Percentiles rank a stretch among this genome's conserved stretches.
These are phyloP conservation scores for Drosophila ezoana DNA, from an alignment of 2,888 invertebrate genomes.

Conservation along the genomic window DNA sequence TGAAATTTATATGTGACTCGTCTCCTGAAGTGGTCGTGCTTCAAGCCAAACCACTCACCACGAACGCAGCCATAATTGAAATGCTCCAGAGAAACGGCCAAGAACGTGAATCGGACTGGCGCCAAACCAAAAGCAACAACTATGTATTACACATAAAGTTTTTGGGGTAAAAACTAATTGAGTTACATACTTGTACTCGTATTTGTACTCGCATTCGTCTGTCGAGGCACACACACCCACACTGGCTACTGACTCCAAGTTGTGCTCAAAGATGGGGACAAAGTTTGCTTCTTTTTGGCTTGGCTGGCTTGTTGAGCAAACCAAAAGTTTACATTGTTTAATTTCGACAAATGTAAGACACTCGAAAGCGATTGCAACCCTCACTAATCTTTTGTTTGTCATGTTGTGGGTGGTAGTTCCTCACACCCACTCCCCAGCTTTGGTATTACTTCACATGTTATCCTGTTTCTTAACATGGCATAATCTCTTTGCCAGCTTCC, in stretches of 20 bases:
- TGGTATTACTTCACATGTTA: conserved; percentile 59
- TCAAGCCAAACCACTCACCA: conserved; percentile 39
- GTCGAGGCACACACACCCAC: conserved; percentile 9
- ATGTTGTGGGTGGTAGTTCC: conserved; percentile 17
- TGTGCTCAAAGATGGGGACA: conserved; percentile 54
- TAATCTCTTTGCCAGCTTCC: conserved; percentile 73
- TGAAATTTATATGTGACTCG: conserved; percentile 76
- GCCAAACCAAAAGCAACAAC: conserved; percentile 53
- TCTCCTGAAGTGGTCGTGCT: conserved; percentile 51
- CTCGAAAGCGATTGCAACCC: conserved; percentile 70
- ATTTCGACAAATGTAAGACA: conserved; percentile 77
- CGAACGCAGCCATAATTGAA: conserved; percentile 68
- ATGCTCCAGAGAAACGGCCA: conserved; percentile 61
- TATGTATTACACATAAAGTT: conserved; percentile 65
- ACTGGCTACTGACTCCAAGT: conserved; percentile 3
- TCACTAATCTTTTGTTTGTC: conserved; percentile 75
- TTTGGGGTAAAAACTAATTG: conserved; percentile 73
- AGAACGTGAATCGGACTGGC: conserved; percentile 47
- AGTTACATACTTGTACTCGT: conserved; percentile 68
- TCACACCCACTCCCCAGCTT: neutral
- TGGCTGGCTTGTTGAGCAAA: conserved; percentile 54
- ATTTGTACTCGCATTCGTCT: conserved; percentile 32
- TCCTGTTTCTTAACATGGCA: conserved; percentile 72
- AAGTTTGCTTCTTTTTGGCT: conserved; percentile 52
- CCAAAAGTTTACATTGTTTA: conserved; percentile 78